phyloP scores from a whole-genome alignment of 1,140 invertebrate species.

The Lithobius niger region DNA sequence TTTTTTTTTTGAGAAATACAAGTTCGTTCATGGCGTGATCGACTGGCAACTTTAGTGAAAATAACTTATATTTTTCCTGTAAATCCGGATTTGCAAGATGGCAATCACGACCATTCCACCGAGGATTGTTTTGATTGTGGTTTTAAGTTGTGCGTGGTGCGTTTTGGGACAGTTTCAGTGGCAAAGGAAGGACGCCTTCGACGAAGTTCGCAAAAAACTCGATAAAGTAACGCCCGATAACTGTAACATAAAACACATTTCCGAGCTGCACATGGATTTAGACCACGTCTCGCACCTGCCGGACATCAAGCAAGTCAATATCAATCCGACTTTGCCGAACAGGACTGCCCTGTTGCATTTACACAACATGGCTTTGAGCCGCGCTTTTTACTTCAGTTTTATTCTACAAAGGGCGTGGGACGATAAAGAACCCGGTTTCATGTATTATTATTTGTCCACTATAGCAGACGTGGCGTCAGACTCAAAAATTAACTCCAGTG shows the following conservation, averaged over 20 bases:
- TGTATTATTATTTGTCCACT: conserved; percentile 93
- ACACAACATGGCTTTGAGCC: conserved; percentile 87
- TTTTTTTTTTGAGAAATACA: too few relatives aligned
- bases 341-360: conserved; percentile 81
- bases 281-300: conserved; percentile 80
- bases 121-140: too few relatives aligned
- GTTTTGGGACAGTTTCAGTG: conserved; percentile 65
- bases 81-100: too few relatives aligned
- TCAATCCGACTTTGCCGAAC: conserved; percentile 90
- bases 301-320: conserved; percentile 86
- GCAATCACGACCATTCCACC: too few relatives aligned
- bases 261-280: conserved; percentile 65
- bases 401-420: conserved; percentile 75
- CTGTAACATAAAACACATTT: conserved; percentile 71
- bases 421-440: conserved; percentile 90
- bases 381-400: conserved; percentile 92
- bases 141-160: background rate
- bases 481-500: conserved; percentile 80
- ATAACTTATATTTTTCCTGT: too few relatives aligned
- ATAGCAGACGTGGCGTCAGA: conserved; percentile 90
- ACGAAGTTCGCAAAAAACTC: conserved; percentile 66
- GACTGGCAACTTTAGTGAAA: too few relatives aligned
- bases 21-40: too few relatives aligned
- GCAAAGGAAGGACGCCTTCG: conserved; percentile 73
- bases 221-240: conserved; percentile 65